Evolutionary conservation across 2,888 invertebrate species (phyloP).

Genomic region (Helobdella robusta): DNA sequence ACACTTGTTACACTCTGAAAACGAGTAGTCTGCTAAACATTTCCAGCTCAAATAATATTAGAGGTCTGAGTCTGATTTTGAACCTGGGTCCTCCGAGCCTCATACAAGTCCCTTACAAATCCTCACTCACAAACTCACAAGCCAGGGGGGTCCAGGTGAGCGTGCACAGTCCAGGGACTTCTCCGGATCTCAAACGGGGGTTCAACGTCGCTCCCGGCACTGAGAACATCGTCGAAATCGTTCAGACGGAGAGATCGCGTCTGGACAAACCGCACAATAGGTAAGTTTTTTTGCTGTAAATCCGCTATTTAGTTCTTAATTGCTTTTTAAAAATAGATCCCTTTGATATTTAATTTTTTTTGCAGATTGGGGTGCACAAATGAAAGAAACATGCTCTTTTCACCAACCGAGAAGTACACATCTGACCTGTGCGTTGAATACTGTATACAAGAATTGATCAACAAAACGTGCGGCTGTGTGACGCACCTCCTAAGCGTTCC

Average conservation of each 20-base stretch:
- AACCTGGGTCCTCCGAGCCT: constrained; percentile 9
- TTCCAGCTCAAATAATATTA: not conserved
- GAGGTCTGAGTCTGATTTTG: constrained; percentile 18
- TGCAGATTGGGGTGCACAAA: constrained; percentile 16
- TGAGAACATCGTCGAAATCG: not conserved
- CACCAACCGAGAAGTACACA: not conserved
- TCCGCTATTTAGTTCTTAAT: too few relatives aligned
- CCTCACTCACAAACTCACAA: not conserved
- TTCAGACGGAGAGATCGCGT: not conserved
- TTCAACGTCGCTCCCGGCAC: constrained; percentile 19
- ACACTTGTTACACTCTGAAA: not conserved
- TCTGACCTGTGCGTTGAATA: constrained; percentile 1
- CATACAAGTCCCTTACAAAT: not conserved
- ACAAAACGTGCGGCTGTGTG: not conserved
- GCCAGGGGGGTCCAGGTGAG: not conserved
- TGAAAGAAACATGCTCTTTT: not conserved
- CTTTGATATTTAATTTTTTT: too few relatives aligned
- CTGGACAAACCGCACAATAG: constrained; percentile 13
- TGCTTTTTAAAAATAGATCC: too few relatives aligned
- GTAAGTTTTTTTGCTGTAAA: too few relatives aligned
- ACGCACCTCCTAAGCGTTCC: not conserved
- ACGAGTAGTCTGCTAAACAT: constrained; percentile 10
- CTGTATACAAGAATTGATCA: constrained; percentile 7
- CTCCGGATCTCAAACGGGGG: constrained; percentile 13
- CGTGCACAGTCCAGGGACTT: constrained; percentile 11